A percentile compares a stretch with the other conserved stretches of the same genome.
Conservation (phyloP, 2,797 vertebrate species). For the Sardinella longiceps region DNA sequence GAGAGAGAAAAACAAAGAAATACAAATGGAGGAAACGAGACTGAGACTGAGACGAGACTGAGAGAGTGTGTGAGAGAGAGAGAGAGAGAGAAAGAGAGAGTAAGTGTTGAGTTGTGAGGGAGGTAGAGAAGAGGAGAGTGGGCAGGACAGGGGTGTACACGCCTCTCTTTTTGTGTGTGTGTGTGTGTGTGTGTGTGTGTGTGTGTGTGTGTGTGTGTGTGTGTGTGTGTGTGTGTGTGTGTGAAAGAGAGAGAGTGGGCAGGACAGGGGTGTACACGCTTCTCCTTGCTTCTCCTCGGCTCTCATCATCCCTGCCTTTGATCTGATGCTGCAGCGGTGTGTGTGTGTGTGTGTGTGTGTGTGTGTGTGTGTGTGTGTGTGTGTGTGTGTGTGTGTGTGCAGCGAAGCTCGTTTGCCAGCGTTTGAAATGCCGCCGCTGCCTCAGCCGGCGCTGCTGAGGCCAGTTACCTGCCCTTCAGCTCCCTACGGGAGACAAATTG, state of each 20-base stretch:
- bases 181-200: too few species aligned
- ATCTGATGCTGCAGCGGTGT: constrained; percentile 38
- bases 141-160: constrained; percentile 19
- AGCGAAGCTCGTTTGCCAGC: not conserved
- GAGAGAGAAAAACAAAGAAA: not conserved
- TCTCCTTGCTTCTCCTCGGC: constrained; percentile 23
- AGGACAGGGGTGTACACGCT: constrained; percentile 16
- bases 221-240: too few species aligned
- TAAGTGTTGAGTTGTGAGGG: not conserved
- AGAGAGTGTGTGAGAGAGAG: too few species aligned
- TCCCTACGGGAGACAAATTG: not conserved
- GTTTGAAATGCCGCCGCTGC: not conserved
- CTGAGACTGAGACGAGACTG: not conserved
- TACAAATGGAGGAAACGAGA: not conserved
- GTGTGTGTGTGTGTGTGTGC: too few species aligned
- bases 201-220: too few species aligned
- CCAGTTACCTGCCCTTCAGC: not conserved
- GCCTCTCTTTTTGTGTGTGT: too few species aligned
- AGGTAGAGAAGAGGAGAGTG: too few species aligned
- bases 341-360: too few species aligned
- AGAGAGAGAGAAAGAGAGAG: not conserved
- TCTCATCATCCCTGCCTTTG: constrained; percentile 42
- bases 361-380: too few species aligned
- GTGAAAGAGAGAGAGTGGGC: not conserved
- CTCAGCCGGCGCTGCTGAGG: not conserved